phyloP scores from a whole-genome alignment of 2,113 vertebrate genomes.

The Ahaetulla prasina region DNA sequence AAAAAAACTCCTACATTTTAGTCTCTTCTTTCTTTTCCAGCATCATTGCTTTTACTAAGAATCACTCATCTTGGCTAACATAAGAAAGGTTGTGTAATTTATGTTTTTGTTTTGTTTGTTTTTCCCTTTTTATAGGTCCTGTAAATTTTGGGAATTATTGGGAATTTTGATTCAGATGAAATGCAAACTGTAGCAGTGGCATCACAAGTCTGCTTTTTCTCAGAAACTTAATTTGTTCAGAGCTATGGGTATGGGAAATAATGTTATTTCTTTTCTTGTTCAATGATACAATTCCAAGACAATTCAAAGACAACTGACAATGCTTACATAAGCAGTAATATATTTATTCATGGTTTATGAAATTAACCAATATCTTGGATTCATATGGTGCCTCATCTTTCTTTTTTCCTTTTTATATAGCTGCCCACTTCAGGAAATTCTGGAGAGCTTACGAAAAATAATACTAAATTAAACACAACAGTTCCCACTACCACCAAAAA shows the following conservation, averaged over 20 bases:
- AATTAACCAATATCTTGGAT: neutral
- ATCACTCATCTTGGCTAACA: neutral
- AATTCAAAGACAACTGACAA: neutral
- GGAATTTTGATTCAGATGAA: neutral
- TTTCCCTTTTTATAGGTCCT: neutral
- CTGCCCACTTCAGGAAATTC: neutral
- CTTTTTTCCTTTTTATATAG: neutral
- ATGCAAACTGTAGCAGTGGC: neutral
- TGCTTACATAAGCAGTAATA: neutral
- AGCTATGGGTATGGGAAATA: neutral
- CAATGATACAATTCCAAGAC: neutral
- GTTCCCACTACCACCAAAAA: neutral
- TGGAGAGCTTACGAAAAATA: neutral
- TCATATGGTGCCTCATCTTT: neutral
- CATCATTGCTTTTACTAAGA: neutral
- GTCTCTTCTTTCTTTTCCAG: neutral
- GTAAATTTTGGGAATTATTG: neutral
- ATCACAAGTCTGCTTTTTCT: neutral
- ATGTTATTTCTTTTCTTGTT: neutral
- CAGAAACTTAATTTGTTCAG: neutral
- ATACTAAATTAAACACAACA: neutral
- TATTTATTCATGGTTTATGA: neutral
- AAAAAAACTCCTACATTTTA: neutral
- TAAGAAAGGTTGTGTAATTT: neutral
- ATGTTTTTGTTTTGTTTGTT: neutral